phyloP scores from a whole-genome alignment of 2,113 vertebrate species.

The sheep (Ovis aries) region DNA sequence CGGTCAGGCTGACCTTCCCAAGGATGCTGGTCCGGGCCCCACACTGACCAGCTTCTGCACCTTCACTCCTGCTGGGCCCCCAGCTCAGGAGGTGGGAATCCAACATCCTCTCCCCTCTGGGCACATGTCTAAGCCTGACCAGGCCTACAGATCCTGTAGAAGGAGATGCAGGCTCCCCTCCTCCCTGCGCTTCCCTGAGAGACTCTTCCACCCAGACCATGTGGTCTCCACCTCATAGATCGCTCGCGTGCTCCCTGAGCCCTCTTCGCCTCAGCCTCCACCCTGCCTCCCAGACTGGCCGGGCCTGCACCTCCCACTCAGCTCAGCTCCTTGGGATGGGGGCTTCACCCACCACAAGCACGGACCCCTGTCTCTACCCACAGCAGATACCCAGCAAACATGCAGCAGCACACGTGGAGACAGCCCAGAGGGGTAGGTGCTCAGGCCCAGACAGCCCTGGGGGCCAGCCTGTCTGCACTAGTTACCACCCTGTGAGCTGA shows the following conservation, averaged over 20 bases:
- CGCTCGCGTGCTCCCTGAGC: background rate
- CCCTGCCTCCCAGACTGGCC: background rate
- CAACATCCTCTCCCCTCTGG: background rate
- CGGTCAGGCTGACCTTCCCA: background rate
- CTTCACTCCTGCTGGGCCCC: background rate
- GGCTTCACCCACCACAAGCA: background rate
- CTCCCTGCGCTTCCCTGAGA: background rate
- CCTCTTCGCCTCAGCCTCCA: background rate
- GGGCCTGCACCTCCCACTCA: background rate
- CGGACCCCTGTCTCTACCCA: background rate
- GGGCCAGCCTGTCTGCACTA: background rate
- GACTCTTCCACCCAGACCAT: background rate
- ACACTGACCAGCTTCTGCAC: background rate
- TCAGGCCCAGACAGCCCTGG: background rate
- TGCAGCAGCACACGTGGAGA: background rate
- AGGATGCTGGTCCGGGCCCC: background rate
- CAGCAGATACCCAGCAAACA: background rate
- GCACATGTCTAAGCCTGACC: background rate
- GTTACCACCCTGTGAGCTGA: background rate
- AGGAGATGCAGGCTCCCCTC: background rate
- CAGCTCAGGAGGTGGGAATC: background rate
- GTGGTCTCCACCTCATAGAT: background rate
- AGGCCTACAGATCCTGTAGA: background rate
- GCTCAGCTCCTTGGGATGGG: background rate
- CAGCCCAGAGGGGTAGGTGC: background rate